Conservation (phyloP, 2,888 invertebrate species). For the Leptopilina myrica region DNA sequence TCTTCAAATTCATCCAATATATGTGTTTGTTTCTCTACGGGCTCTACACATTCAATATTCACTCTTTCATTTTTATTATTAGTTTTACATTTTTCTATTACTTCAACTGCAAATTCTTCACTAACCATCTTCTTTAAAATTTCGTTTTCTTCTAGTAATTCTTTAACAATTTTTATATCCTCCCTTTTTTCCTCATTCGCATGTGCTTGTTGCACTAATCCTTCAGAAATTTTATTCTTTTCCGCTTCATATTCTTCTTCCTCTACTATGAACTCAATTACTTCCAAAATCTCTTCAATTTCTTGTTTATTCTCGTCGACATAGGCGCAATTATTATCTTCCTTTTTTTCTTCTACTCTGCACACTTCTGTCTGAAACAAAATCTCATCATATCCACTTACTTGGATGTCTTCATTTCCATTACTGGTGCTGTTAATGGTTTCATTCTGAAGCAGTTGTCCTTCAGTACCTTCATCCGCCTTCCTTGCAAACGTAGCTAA, state of each 20-base stretch:
- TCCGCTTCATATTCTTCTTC: background rate
- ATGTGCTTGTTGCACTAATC: no score
- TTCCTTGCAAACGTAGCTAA: background rate
- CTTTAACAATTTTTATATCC: no score
- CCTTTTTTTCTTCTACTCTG: background rate
- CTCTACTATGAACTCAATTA: background rate
- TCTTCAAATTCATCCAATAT: background rate
- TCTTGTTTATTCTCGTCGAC: background rate
- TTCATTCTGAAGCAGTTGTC: background rate
- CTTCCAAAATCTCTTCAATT: background rate
- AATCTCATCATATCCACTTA: background rate
- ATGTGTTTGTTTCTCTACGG: background rate
- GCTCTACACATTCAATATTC: background rate
- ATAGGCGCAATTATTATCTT: background rate
- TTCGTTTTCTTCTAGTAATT: no score
- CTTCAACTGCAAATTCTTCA: no score
- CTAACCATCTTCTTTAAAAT: no score
- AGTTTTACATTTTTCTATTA: no score
- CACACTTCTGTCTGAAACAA: background rate
- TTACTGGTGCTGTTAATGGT: no score
- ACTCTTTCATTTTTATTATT: no score
- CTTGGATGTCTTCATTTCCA: background rate
- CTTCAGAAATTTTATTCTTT: no score
- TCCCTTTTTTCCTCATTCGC: background rate
- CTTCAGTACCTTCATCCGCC: background rate